Conservation (phyloP, 2,888 invertebrate species). For the Phortica magna region DNA sequence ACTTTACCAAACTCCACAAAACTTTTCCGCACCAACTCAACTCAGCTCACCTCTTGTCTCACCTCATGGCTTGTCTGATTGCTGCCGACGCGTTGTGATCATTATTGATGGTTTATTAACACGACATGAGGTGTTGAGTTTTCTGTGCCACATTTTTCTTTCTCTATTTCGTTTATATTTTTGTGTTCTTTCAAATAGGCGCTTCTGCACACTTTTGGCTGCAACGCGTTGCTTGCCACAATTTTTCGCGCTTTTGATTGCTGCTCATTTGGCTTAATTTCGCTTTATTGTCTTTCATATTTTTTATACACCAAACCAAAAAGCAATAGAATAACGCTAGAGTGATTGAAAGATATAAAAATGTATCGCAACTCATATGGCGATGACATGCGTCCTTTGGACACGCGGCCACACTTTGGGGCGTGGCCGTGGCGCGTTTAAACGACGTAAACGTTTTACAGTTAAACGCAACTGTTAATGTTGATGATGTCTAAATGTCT, state of each 20-base stretch:
- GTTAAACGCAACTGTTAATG: no score
- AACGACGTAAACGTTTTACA: no score
- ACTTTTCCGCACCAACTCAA: not conserved
- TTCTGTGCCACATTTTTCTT: constrained; percentile 26
- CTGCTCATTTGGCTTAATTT: constrained; percentile 31
- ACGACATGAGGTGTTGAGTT: constrained; percentile 68
- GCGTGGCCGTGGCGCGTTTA: no score
- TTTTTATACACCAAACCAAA: no score
- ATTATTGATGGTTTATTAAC: constrained; percentile 70
- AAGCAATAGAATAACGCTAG: no score
- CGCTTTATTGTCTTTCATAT: constrained; percentile 18
- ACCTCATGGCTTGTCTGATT: constrained; percentile 5
- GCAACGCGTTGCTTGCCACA: not conserved
- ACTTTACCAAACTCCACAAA: not conserved
- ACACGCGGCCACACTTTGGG: no score
- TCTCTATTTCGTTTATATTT: not conserved
- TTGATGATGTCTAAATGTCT: no score
- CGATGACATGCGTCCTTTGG: no score
- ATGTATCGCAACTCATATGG: no score
- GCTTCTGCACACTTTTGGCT: not conserved
- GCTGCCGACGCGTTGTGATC: constrained; percentile 24
- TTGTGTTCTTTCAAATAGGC: constrained; percentile 29
- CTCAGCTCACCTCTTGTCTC: not conserved
- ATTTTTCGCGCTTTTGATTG: constrained; percentile 30
- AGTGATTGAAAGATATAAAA: no score